Conservation (phyloP, 2,113 vertebrate species). For the Microtus oregoni region DNA sequence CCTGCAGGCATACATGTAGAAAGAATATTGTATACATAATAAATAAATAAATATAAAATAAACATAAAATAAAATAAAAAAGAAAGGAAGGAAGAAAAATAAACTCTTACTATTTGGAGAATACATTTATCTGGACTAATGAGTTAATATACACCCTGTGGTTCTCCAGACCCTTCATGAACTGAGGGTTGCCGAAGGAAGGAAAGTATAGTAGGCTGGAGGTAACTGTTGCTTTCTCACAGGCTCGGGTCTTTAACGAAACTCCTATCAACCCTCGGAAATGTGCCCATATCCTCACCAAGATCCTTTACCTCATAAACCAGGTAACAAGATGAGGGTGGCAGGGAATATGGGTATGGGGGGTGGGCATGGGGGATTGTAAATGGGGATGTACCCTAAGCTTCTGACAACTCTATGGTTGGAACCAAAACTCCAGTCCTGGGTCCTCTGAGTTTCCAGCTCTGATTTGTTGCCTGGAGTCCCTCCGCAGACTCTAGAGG, state of each 20-base stretch:
- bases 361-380: background rate
- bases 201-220: background rate
- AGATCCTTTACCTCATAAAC: conserved; percentile 98
- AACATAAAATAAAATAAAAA: background rate
- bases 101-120: background rate
- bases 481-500: background rate
- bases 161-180: background rate
- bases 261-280: conserved; percentile 94
- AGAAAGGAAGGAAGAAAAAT: background rate
- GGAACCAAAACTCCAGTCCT: background rate
- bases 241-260: conserved; percentile 91
- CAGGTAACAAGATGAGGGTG: conserved; percentile 89
- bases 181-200: background rate
- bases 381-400: background rate
- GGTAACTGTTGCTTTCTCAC: conserved; percentile 69
- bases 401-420: background rate
- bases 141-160: background rate
- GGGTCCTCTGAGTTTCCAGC: background rate
- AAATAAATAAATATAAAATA: background rate
- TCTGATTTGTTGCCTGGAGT: background rate
- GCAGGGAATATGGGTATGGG: background rate
- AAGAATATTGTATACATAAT: no score
- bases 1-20: no score
- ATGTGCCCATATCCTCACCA: conserved; percentile 99
- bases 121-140: background rate